A percentile compares a stretch with the other conserved stretches of the same genome.
phyloP scores from a whole-genome alignment of 1,140 invertebrate species.

The Pogonomyrmex barbatus region DNA sequence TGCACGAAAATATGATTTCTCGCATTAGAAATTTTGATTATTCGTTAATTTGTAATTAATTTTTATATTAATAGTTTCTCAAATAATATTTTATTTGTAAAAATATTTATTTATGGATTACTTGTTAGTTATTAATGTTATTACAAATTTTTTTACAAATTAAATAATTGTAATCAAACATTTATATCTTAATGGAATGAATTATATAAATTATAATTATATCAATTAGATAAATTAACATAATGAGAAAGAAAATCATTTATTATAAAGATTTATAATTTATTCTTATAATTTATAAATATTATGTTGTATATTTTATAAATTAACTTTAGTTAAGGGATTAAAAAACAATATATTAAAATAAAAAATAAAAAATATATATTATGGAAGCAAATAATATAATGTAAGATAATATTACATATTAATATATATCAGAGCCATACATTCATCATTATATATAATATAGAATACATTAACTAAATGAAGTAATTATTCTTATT shows the following conservation, averaged over 20 bases:
- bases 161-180: not conserved
- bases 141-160: not conserved
- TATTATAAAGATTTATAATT: too few relatives aligned
- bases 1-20: not conserved
- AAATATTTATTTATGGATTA: not conserved
- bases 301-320: not conserved
- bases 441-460: not conserved
- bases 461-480: conserved; percentile 1
- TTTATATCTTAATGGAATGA: not conserved
- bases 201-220: not conserved
- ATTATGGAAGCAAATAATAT: not conserved
- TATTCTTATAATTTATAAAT: not conserved
- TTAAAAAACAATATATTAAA: conserved; percentile 1
- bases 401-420: conserved; percentile 6
- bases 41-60: not conserved
- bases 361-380: not conserved
- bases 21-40: not conserved
- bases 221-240: not conserved
- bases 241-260: not conserved
- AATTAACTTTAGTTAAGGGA: conserved; percentile 5
- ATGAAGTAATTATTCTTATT: conserved; percentile 7
- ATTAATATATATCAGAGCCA: not conserved
- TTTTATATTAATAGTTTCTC: not conserved
- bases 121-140: not conserved
- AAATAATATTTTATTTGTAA: not conserved